These are phyloP conservation scores for Clarias magur DNA, from an alignment of 2,113 vertebrate genomes.

Conservation along the genomic window DNA sequence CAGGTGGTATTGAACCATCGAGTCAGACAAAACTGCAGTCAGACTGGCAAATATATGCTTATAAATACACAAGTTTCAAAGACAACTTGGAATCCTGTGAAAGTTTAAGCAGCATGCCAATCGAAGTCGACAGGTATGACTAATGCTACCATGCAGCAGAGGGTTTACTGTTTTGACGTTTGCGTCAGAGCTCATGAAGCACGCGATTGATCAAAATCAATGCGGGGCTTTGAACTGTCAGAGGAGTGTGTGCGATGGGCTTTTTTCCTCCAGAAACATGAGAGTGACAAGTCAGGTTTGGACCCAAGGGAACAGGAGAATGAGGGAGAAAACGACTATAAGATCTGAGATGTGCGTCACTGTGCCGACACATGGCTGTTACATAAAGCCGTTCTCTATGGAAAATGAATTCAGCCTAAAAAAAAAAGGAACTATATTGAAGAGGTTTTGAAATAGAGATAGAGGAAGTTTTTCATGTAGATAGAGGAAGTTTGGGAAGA, in stretches of 20 bases:
- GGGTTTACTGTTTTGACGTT: constrained; percentile 44
- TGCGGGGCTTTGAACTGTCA: constrained; percentile 43
- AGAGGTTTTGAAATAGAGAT: constrained; percentile 4
- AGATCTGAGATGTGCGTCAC: constrained; percentile 42
- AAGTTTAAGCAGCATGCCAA: constrained; percentile 28
- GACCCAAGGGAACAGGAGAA: constrained; percentile 35
- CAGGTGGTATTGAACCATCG: background rate
- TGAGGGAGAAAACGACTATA: constrained; percentile 17
- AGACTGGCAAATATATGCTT: background rate
- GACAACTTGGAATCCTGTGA: constrained; percentile 19
- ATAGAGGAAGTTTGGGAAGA: background rate
- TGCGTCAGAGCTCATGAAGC: constrained; percentile 24
- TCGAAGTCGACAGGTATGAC: constrained; percentile 30
- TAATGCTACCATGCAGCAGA: constrained; percentile 14
- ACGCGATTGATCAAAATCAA: constrained; percentile 39
- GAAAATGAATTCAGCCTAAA: constrained; percentile 35
- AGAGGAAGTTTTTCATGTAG: background rate
- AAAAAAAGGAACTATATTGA: constrained; percentile 13
- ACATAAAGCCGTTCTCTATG: constrained; percentile 38
- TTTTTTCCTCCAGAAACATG: constrained; percentile 22
- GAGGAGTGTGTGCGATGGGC: constrained; percentile 33
- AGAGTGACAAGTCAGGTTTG: constrained; percentile 42
- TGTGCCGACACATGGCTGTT: constrained; percentile 38
- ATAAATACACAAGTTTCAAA: background rate
- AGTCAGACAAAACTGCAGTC: constrained; percentile 1